Base-by-base conservation (phyloP, 2,888 invertebrate genomes). In the Eutolmus rufibarbis region DNA sequence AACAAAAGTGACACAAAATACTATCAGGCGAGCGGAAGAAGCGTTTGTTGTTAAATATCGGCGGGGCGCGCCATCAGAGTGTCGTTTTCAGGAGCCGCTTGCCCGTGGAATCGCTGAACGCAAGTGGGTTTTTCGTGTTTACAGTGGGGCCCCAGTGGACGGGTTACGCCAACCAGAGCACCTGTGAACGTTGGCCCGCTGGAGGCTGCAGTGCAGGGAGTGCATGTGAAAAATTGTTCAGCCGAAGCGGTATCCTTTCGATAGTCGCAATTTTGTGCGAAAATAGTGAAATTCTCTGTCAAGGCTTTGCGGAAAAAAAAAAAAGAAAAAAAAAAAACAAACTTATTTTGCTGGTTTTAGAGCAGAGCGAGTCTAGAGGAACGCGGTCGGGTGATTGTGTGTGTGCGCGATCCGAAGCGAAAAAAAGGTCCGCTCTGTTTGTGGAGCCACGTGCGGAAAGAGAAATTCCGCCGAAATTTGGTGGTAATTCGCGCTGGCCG, bases 1-100 rank as follows among this genome's bases (percentile, higher is more conserved):
- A 78, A 78, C 78, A 78, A 78, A 78, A 78, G 78, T 78, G 78
- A 78, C 78, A 78, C 19, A 78, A 78, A 78, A 78, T 78, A 78
- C 43, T 78, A 37, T 43, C 43, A 34, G 43, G 66, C 66, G 66
- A 66, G 66, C 66, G 66, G 23, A 40, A 43, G 9, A 14, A 8
- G 78, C 23, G 40, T 7, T 37, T 78, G 19, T 14, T 40, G 14
- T 78, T 34, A 78, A 78, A 78, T 78, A 78, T 40, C 43, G 34
- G 23, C 37, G 43, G 23, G 16, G 40, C 23, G 78, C 78, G 43
- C 43, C 37, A 43, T 7, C 16, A 78, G 43, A 43, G 43, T 78
- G 43, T 16, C 19, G 43, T 19, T 78, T 23, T 43, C 43, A 12
- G 14, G 37, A 7, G 78, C 43, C 66, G 28, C 19, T 66, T 66